These are phyloP conservation scores for Cyprichromis sp. DNA, from an alignment of 2,113 vertebrate species.

Conservation along the genomic window DNA sequence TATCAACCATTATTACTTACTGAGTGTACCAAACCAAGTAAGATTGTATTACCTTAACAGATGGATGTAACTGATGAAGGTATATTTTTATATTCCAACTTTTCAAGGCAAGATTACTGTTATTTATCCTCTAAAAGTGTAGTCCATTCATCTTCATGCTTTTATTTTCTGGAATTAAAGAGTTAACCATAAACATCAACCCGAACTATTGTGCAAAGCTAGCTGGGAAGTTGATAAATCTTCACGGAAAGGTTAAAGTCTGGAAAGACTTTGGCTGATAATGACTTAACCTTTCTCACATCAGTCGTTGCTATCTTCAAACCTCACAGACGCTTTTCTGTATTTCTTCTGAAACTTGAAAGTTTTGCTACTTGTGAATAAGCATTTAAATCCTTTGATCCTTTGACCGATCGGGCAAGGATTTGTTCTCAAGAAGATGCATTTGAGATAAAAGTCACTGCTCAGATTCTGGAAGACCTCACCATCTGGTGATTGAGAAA, in stretches of 20 bases:
- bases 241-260: constrained; percentile 10
- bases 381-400: constrained; percentile 18
- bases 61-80: not conserved
- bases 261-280: not conserved
- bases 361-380: not conserved
- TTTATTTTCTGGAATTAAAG: not conserved
- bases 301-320: constrained; percentile 19
- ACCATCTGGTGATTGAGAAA: constrained; percentile 10
- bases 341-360: not conserved
- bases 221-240: not conserved
- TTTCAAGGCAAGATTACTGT: not conserved
- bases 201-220: not conserved
- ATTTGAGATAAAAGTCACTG: constrained; percentile 13
- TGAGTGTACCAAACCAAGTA: not conserved
- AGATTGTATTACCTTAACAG: not conserved
- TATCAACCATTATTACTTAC: not conserved
- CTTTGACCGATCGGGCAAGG: not conserved
- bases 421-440: constrained; percentile 22
- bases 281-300: not conserved
- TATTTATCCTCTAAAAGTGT: not conserved
- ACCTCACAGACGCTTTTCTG: not conserved
- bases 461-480: constrained; percentile 19
- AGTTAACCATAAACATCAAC: not conserved
- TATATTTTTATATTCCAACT: not conserved
- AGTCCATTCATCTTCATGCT: not conserved